These are phyloP conservation scores for Drosophila sulfurigaster DNA, from an alignment of 1,140 invertebrate genomes.

Conservation along the genomic window DNA sequence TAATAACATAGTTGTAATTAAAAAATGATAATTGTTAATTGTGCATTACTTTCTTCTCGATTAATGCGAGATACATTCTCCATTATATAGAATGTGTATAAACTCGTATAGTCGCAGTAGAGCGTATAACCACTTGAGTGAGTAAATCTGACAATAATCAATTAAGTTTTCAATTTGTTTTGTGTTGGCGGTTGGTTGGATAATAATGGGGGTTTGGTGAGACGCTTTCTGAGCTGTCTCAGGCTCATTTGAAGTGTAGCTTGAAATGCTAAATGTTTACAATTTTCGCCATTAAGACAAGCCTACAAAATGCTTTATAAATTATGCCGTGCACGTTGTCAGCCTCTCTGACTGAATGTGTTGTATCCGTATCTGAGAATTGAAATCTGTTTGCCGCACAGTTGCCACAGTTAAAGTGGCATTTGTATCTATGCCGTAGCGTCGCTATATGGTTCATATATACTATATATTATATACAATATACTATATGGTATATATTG, in stretches of 20 bases:
- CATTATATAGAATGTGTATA: background rate
- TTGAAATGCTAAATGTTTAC: constrained; percentile 73
- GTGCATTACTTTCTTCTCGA: constrained; percentile 64
- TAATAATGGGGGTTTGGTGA: constrained; percentile 49
- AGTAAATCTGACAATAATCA: constrained; percentile 58
- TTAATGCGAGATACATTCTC: constrained; percentile 40
- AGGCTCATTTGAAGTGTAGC: constrained; percentile 52
- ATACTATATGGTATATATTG: background rate
- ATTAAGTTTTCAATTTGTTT: constrained; percentile 66
- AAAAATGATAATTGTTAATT: constrained; percentile 37
- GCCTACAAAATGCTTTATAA: constrained; percentile 74
- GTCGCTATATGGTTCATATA: constrained; percentile 7
- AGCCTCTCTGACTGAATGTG: constrained; percentile 27
- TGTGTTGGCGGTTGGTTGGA: constrained; percentile 37
- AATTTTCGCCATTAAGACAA: constrained; percentile 77
- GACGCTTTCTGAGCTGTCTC: background rate
- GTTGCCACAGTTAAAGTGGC: too few relatives aligned
- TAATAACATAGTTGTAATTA: constrained; percentile 67
- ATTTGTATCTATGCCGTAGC: constrained; percentile 6
- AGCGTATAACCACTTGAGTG: constrained; percentile 11
- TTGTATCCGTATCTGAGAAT: constrained; percentile 15
- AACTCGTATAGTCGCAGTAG: too few relatives aligned
- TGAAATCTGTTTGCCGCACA: constrained; percentile 33
- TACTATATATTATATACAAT: constrained; percentile 29
- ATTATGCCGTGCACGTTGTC: constrained; percentile 72